Conservation (phyloP, 2,888 invertebrate genomes). For the Orthosia gothica region DNA sequence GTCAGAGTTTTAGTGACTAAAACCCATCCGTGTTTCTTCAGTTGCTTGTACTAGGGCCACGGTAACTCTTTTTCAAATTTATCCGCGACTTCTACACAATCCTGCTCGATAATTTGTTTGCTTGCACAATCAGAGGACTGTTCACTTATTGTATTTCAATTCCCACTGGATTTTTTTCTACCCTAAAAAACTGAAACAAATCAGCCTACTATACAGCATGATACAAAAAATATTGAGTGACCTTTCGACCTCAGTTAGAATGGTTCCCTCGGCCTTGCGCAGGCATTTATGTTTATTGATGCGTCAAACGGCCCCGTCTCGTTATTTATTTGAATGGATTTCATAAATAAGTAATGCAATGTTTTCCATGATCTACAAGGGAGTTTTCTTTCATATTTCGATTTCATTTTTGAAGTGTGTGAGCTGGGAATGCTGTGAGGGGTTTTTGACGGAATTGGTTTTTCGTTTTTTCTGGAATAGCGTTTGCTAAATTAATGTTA, state of each 20-base stretch:
- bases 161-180: background rate
- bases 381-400: constrained; percentile 40
- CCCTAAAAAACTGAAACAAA: constrained; percentile 32
- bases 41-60: too few species aligned
- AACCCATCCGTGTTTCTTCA: too few species aligned
- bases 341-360: constrained; percentile 64
- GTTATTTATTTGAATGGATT: constrained; percentile 68
- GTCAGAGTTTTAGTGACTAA: too few species aligned
- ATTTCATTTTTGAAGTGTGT: constrained; percentile 22
- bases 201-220: constrained; percentile 26
- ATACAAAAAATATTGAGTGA: constrained; percentile 64
- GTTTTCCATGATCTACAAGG: constrained; percentile 53
- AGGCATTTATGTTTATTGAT: constrained; percentile 67
- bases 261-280: constrained; percentile 61
- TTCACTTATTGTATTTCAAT: background rate
- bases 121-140: background rate
- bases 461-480: constrained; percentile 1
- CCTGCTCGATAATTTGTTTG: too few species aligned
- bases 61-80: too few species aligned
- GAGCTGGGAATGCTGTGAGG: background rate
- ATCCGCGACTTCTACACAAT: too few species aligned
- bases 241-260: constrained; percentile 61
- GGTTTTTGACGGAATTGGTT: background rate
- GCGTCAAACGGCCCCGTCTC: constrained; percentile 58
- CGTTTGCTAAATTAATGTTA: background rate